Evolutionary conservation across 2,797 vertebrate species (phyloP).

Genomic region (Hydrocynus forskahlii): DNA sequence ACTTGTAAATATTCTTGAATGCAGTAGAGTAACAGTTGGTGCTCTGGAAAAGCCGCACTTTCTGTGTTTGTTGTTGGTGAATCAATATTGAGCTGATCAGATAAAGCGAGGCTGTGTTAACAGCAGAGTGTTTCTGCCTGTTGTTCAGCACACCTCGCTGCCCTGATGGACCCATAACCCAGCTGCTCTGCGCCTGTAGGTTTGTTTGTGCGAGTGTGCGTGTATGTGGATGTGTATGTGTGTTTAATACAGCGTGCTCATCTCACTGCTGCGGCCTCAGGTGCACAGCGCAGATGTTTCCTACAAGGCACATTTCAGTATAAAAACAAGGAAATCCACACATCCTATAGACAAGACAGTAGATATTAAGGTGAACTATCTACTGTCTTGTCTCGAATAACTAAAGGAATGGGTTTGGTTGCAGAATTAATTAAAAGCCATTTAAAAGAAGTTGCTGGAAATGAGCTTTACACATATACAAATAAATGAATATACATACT

Average conservation of each 20-base stretch:
- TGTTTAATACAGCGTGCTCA: conserved; percentile 20
- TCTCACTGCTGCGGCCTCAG: conserved; percentile 34
- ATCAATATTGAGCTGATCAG: conserved; percentile 52
- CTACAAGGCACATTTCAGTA: conserved; percentile 2
- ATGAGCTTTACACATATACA: no score
- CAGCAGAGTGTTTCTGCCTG: conserved; percentile 19
- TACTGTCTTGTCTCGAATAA: no score
- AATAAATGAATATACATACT: no score
- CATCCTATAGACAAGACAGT: no score
- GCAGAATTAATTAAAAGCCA: no score
- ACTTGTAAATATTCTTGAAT: not conserved
- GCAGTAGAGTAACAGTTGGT: conserved; percentile 40
- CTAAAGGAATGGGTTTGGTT: no score
- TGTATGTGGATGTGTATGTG: conserved; percentile 42
- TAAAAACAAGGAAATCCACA: no score
- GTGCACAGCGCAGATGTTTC: conserved; percentile 28
- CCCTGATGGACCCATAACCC: conserved; percentile 16
- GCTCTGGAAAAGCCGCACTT: conserved; percentile 18
- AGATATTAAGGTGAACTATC: no score
- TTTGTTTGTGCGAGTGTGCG: conserved; percentile 38
- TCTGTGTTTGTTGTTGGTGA: conserved; percentile 36
- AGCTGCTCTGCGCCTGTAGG: conserved; percentile 32
- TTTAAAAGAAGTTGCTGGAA: no score
- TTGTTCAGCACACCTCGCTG: conserved; percentile 23
- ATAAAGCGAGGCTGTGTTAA: conserved; percentile 43